Base-by-base conservation (phyloP, 2,797 vertebrate species). In the Heliangelus exortis region DNA sequence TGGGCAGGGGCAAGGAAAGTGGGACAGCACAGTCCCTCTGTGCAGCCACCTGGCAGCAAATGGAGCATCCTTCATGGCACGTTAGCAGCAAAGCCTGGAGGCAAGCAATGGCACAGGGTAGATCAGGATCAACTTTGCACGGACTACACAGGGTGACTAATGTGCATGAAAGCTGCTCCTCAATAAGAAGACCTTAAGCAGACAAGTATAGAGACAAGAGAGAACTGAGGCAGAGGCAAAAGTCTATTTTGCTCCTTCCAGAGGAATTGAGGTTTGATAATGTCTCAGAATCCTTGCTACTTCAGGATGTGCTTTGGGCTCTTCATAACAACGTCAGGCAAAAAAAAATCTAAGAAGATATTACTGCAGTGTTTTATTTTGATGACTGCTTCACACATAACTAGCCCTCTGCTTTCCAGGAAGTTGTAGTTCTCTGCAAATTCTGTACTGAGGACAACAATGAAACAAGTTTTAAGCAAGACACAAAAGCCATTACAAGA, bases 1-100 rank as follows among this genome's bases (percentile, higher is more conserved):
- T 94, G 84, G 92, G 94, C 79, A 55, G 72, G 57, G 50, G 55
- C 87, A 87, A 93, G 59, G 89, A 88, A 96, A 93, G 77, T 92
- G 72, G 93, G 89, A 90, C 84, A 95, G 71, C 33, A 63, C 53
- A 84, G 29, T n/a, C 51, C 79, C 82, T 89, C 62, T 91, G 45
- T 94, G 71, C 74, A 88, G 61, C 67, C 80, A 96, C 92, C 95
- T 94, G 92, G 91, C 15, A 3, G 83, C 77, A 91, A 86, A 88
- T 61, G 91, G 87, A 94, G 93, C 80, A 65, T 89, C 92, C 73
- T 89, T 92, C 83, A 90, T 15, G 92, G 87, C 0, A 74, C 61
- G 92, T 91, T 78, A 93, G 74, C 71, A 84, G 71, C 7, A 15
- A 88, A 93, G 55, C 47, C 55, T 84, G 23, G 83, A 82, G 93